Evolutionary conservation across 2,888 invertebrate species (phyloP), one percentile per base, ranked within the genome.

Genomic region (Trimorus sp.): DNA sequence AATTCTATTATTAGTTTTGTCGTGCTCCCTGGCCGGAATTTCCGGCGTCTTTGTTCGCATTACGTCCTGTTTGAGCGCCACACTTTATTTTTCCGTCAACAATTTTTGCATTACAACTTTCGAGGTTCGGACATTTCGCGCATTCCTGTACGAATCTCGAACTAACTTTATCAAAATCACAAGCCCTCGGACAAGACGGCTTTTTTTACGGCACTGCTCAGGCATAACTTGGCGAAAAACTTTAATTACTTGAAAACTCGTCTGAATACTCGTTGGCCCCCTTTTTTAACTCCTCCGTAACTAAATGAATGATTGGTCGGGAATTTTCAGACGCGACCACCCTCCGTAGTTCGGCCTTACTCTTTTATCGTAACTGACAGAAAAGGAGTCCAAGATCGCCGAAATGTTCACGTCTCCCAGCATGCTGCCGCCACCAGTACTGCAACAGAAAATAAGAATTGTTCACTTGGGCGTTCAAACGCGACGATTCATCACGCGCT

Each of bases 281-380:
- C 26, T 58, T 37, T 66, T 66, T 54, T 15, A 36, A 51, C 54
- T 40, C 26, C 14, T 62, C 54, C 59, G 16, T 51, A 69, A 59
- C 59, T 58, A 79, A 69, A 70, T 69, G 68, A 75, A 65, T 80
- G 75, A 75, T 70, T 66, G 59, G 45, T 63, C 56, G 48, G 48
- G 49, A 66, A 71, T 71, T 65, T 66, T 66, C 26, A 16, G 49
- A 15, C 87, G 93, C 51, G 45, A 84, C 96, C 95, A 94, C 98
- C 98, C 98, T 96, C 98, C 98, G 94, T 98, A 98, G 94, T 98
- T 98, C 92, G 98, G 98, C 94, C 98, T 97, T 95, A 99, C 97
- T 96, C 98, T 96, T 96, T 98, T 99, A 95, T 99, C 98, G 93
- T 98, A 98, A 93, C 97, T 98, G 93, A 97, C 96, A 93, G 97